These are phyloP conservation scores for Halisarca cf. caerulea DNA, from an alignment of 37 sponge, comb jelly and placozoan genomes.

Conservation along the genomic window DNA sequence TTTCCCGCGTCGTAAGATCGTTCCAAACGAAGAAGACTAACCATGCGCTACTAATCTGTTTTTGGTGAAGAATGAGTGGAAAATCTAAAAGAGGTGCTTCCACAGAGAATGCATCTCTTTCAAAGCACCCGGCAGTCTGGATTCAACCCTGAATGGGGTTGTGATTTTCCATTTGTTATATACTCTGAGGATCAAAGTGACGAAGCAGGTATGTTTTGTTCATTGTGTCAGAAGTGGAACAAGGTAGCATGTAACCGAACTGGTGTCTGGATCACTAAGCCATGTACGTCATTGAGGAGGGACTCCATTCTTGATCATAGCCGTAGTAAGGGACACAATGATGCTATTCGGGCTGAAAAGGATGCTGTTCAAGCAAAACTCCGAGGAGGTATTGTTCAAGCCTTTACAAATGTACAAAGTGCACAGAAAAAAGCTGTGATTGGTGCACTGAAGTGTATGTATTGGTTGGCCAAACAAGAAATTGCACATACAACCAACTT, in stretches of 20 bases:
- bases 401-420: neutral
- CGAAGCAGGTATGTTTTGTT: neutral
- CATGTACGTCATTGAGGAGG: slow-evolving; percentile 17
- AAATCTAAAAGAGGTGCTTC: too few relatives aligned
- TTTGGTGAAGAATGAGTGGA: too few relatives aligned
- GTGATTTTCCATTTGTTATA: too few relatives aligned
- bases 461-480: slow-evolving; percentile 36
- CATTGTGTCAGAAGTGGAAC: neutral
- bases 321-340: slow-evolving; percentile 15
- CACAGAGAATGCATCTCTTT: too few relatives aligned
- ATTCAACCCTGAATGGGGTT: too few relatives aligned
- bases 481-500: slow-evolving; percentile 34
- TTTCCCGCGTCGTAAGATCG: too few relatives aligned
- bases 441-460: slow-evolving; percentile 33
- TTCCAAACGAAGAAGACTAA: too few relatives aligned
- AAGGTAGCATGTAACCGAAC: too few relatives aligned
- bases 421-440: slow-evolving; percentile 4
- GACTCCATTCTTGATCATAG: slow-evolving; percentile 8
- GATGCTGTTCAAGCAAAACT: neutral
- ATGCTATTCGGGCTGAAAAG: neutral
- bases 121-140: too few relatives aligned
- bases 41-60: too few relatives aligned
- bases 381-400: slow-evolving; percentile 3
- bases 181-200: slow-evolving; percentile 6
- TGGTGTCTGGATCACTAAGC: slow-evolving; percentile 11